Evolutionary conservation across 2,797 vertebrate species (phyloP).

Genomic region (Crocidura indochinensis): DNA sequence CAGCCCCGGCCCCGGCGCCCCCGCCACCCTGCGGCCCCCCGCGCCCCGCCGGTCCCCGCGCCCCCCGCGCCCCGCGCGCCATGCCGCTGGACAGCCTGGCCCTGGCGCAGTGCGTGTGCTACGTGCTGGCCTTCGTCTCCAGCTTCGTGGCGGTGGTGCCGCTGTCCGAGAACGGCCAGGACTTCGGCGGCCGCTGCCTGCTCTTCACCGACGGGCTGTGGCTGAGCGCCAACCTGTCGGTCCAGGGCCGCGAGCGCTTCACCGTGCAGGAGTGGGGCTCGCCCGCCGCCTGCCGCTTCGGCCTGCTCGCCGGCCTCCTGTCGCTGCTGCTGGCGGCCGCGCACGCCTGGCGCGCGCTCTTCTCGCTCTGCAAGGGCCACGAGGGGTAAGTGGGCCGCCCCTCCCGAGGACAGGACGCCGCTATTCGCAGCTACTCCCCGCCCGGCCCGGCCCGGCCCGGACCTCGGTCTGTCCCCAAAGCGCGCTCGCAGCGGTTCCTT

Average conservation of each 20-base stretch:
- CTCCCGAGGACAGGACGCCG: not conserved
- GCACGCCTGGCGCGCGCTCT: constrained; percentile 97
- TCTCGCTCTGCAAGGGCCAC: constrained; percentile 97
- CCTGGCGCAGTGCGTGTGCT: constrained; percentile 96
- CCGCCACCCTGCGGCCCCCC: not conserved
- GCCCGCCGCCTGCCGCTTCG: constrained; percentile 96
- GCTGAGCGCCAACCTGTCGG: constrained; percentile 98
- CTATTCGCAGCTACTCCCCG: too few relatives aligned
- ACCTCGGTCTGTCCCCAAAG: too few relatives aligned
- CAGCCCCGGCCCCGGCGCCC: not conserved
- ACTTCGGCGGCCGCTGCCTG: constrained; percentile 96
- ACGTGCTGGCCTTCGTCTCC: constrained; percentile 96
- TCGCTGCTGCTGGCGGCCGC: constrained; percentile 96
- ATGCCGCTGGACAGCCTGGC: constrained; percentile 96
- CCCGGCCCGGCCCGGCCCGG: too few relatives aligned
- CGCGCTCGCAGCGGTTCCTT: too few relatives aligned
- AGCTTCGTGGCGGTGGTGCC: constrained; percentile 97
- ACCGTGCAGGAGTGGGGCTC: constrained; percentile 98
- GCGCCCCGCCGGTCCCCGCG: constrained; percentile 22
- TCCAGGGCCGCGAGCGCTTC: constrained; percentile 95
- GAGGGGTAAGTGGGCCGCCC: constrained; percentile 95
- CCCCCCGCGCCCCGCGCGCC: constrained; percentile 66
- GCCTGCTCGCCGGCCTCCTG: constrained; percentile 95
- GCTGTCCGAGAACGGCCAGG: constrained; percentile 96
- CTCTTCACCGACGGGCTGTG: constrained; percentile 98